Evolutionary conservation across 2,888 invertebrate genomes (phyloP), one percentile per base, ranked within the genome.

Genomic region (Atrina japonica): DNA sequence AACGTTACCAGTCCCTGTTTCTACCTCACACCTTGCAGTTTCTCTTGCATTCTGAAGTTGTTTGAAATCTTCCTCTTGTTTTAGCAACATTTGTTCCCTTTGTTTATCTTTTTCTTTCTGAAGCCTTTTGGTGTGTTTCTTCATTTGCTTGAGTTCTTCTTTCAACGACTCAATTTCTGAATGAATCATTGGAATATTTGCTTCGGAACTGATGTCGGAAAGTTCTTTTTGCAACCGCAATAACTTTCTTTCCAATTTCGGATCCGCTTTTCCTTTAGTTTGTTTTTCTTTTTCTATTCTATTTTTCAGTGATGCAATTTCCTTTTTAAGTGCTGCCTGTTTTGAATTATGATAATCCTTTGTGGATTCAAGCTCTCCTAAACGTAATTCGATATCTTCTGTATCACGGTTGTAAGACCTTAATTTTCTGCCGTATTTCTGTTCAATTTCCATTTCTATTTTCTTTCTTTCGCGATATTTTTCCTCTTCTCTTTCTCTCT

Each of bases 11-110:
- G 40, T 16, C 9, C 53, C 67, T 0, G 11, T 29, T 45, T 67
- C 67, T 7, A 67, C 67, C 30, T 67, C 60, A 9, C 52, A 43
- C 2, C 67, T 25, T 3, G 27, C 66, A 14, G 35, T 49, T 6
- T 58, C 40, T 16, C 66, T 14, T 14, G 53, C 3, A n/a, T 43
- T 52, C 30, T 60, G 25, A 11, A 60, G 18, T 27, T 50, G 43
- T 21, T 23, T 41, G 35, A 53, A 53, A 18, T 50, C 60, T 40
- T 27, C 25, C 6, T 70, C 55, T 16, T 47, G 55, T 29, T 61
- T 41, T 40, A 55, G 14, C 7, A 55, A 23, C 35, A 25, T 43
- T 18, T 27, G 41, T 47, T 61, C 55, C n/a, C 35, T 49, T 25
- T 53, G 16, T 21, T 30, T 18, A 16, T 66, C n/a, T 29, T 27